Evolutionary conservation across 2,888 invertebrate species (phyloP).

Genomic region (Helleia helle): DNA sequence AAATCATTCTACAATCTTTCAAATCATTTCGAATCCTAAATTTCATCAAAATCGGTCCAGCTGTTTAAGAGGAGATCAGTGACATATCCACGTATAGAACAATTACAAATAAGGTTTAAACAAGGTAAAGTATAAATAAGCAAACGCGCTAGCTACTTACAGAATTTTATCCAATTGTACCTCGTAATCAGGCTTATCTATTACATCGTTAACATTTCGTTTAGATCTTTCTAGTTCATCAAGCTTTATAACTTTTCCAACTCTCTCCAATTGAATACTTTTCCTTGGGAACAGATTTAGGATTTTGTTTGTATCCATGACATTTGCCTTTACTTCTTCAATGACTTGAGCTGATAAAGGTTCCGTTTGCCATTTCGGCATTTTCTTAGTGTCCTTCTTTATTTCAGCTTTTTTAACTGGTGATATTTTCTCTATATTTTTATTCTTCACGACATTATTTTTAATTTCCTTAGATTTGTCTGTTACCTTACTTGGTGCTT

Average conservation of each 20-base stretch:
- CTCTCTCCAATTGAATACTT: conserved; percentile 45
- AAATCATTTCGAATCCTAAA: no score
- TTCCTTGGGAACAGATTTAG: conserved; percentile 40
- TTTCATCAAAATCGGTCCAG: no score
- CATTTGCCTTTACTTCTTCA: conserved; percentile 47
- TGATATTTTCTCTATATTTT: conserved; percentile 10
- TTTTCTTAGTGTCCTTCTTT: conserved; percentile 4
- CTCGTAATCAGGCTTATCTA: conserved; percentile 29
- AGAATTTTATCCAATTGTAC: conserved; percentile 40
- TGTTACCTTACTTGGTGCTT: conserved; percentile 19
- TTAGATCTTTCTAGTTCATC: conserved; percentile 36
- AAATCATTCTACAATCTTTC: no score
- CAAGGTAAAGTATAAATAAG: no score
- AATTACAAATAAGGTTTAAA: no score
- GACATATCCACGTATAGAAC: no score
- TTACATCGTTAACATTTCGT: conserved; percentile 22
- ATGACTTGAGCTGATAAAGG: conserved; percentile 36
- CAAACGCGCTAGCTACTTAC: conserved; percentile 50
- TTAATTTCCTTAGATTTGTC: not conserved
- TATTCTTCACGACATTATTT: not conserved
- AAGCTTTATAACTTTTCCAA: conserved; percentile 43
- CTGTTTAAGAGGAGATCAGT: no score
- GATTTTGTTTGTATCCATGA: conserved; percentile 34
- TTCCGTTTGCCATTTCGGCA: conserved; percentile 42
- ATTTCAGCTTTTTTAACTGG: not conserved